Percentiles rank a stretch among this genome's conserved stretches.
Evolutionary conservation across 1,140 invertebrate genomes (phyloP).

Genomic region (Panonychus citri): DNA sequence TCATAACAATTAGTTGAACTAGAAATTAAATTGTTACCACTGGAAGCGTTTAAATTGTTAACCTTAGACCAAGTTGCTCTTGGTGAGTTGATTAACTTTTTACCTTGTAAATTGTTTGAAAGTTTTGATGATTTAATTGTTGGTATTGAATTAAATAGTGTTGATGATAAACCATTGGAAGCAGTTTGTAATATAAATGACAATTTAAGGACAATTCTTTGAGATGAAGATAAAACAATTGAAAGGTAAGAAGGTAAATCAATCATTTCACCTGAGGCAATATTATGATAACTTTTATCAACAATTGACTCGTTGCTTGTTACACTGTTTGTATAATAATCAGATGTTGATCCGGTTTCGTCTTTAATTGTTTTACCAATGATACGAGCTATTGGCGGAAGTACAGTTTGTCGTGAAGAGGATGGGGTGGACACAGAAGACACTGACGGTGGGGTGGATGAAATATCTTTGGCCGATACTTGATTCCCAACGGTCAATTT

Average conservation of each 20-base stretch:
- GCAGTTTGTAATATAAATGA: background rate
- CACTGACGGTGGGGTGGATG: too few relatives aligned
- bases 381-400: too few relatives aligned
- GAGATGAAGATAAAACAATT: background rate
- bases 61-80: background rate
- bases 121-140: too few relatives aligned
- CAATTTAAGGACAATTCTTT: background rate
- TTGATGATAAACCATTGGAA: background rate
- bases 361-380: background rate
- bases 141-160: too few relatives aligned
- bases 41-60: background rate
- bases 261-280: background rate
- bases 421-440: too few relatives aligned
- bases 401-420: too few relatives aligned
- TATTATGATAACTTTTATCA: background rate
- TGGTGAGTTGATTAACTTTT: too few relatives aligned
- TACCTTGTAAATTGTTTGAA: too few relatives aligned
- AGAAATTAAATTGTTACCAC: background rate
- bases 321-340: background rate
- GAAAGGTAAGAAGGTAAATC: background rate
- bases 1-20: background rate
- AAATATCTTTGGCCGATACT: too few relatives aligned
- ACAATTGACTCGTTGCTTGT: background rate
- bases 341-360: background rate
- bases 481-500: background rate